Conservation (phyloP, 2,113 vertebrate genomes). For the Gopherus evgoodei region DNA sequence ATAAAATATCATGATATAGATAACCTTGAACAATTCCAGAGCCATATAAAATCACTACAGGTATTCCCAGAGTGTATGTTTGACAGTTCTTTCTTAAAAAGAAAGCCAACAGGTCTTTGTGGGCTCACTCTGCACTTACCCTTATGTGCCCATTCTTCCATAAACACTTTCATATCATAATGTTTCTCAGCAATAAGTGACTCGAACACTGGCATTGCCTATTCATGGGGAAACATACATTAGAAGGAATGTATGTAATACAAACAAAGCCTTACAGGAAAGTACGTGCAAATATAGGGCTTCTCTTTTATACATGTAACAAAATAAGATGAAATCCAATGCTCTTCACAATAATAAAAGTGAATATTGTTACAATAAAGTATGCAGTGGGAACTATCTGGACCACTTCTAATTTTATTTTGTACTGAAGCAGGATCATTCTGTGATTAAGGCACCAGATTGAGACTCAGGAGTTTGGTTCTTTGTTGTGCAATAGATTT, state of each 20-base stretch:
- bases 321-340: neutral
- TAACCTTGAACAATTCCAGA: constrained; percentile 25
- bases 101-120: neutral
- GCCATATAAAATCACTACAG: neutral
- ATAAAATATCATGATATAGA: neutral
- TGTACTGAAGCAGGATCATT: neutral
- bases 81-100: neutral
- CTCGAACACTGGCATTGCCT: neutral
- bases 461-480: neutral
- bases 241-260: neutral
- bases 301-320: neutral
- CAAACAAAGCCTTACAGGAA: neutral
- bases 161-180: neutral
- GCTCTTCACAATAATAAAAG: neutral
- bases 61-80: neutral
- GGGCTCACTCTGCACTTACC: neutral
- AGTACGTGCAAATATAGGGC: neutral
- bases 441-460: constrained; percentile 7
- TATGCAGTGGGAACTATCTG: neutral
- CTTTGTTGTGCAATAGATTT: neutral
- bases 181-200: neutral
- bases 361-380: neutral
- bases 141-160: neutral
- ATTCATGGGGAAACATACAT: neutral
- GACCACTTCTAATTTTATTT: neutral